These are phyloP conservation scores for Toxotes lorentzi DNA, from an alignment of 2,797 vertebrate species.

Conservation along the genomic window DNA sequence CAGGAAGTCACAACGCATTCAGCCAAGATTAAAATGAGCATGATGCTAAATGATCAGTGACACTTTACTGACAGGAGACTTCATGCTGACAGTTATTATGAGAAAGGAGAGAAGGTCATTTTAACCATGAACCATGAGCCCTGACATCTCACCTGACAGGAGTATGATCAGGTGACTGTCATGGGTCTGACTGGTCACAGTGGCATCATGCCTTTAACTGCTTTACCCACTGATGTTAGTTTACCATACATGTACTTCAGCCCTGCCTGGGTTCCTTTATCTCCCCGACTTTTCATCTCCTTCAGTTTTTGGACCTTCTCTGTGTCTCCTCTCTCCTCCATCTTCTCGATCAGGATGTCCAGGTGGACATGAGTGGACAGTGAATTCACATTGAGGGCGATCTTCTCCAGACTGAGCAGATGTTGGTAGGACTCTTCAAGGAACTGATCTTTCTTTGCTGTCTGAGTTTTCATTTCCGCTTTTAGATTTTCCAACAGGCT, in stretches of 20 bases:
- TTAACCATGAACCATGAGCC: too few species aligned
- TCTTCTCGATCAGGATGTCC: conserved; percentile 27
- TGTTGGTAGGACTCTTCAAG: conserved; percentile 6
- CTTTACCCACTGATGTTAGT: background rate
- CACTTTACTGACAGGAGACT: too few species aligned
- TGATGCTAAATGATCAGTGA: too few species aligned
- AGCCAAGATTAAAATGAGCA: too few species aligned
- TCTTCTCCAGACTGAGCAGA: conserved; percentile 9
- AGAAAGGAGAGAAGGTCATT: too few species aligned
- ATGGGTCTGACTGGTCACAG: too few species aligned
- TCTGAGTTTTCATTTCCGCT: background rate
- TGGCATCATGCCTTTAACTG: background rate
- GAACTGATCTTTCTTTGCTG: background rate
- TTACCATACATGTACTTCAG: background rate
- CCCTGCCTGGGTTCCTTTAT: background rate
- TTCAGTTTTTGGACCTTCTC: conserved; percentile 8
- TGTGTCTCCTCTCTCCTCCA: conserved; percentile 10
- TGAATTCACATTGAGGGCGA: background rate
- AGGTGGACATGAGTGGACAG: conserved; percentile 7
- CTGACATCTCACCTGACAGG: too few species aligned
- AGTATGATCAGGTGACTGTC: too few species aligned
- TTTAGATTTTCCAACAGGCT: background rate
- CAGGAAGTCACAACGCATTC: too few species aligned
- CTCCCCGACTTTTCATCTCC: background rate
- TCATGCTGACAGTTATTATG: too few species aligned